Evolutionary conservation across 2,113 vertebrate genomes (phyloP), one percentile per base, ranked within the genome.

Genomic region (Myiozetetes cayanensis): DNA sequence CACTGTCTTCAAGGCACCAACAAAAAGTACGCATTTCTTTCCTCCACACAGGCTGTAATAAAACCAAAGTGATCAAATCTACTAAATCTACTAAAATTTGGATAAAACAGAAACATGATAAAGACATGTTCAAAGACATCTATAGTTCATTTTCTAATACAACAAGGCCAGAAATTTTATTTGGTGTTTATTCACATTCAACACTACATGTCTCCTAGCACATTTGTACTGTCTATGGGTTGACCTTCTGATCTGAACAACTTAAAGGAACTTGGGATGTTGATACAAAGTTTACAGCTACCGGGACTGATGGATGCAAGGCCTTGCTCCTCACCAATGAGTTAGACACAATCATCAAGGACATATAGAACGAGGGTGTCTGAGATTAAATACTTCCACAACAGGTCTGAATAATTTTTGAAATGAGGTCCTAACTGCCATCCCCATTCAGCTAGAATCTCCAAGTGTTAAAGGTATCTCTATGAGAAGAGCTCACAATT

Each of bases 381-480:
- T 35, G 63, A 84, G 73, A 46, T 35, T 20, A 86, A 39, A 3
- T 44, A 12, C 72, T 66, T 31, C 6, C 2, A 23, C 11, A 71
- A 21, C 7, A 73, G 5, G 2, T 30, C 16, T 43, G 55, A 78
- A 44, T 55, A 0, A 18, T 67, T 67, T 63, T n/a, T 73, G 25
- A 80, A 72, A 82, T 8, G 4, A 43, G 6, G 28, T 73, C 11
- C 12, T 65, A 59, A 30, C 18, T 82, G 21, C 6, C 3, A 6
- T 44, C 17, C 19, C 7, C 0, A 0, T n/a, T 79, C 37, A 58
- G 14, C 3, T 35, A 17, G 46, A 52, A 2, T 22, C 5, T 85
- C 6, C 16, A 46, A 30, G 9, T 67, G 9, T 30, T 59, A 39
- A 89, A 44, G 6, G 3, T 15, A 16, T 10, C 10, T 63, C 56